Evolutionary conservation across 2,113 vertebrate species (phyloP).

Genomic region (Grammomys surdaster): DNA sequence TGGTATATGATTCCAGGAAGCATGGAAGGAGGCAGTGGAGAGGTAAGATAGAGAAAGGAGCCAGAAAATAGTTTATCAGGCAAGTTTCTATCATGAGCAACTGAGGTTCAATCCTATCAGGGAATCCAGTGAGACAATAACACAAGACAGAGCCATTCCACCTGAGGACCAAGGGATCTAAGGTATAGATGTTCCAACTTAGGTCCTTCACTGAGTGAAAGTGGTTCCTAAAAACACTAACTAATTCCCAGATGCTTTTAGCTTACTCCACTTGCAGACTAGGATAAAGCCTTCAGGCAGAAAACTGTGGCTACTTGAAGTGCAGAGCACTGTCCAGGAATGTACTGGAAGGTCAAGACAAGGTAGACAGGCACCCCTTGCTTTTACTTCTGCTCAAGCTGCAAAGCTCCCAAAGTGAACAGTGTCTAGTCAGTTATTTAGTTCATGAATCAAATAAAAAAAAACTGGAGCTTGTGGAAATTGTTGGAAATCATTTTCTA

Average conservation of each 20-base stretch:
- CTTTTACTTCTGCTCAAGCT: not conserved
- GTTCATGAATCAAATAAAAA: constrained; percentile 31
- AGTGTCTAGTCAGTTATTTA: not conserved
- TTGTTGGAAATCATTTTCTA: constrained; percentile 32
- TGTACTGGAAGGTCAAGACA: not conserved
- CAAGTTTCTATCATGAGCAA: not conserved
- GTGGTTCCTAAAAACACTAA: not conserved
- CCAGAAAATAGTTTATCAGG: not conserved
- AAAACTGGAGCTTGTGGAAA: not conserved
- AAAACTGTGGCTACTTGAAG: not conserved
- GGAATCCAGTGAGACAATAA: not conserved
- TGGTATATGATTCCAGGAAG: constrained; percentile 17
- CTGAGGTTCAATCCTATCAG: not conserved
- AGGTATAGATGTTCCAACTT: not conserved
- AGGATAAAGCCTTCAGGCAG: not conserved
- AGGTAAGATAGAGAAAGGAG: constrained; percentile 1
- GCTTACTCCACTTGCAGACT: not conserved
- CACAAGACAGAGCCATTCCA: not conserved
- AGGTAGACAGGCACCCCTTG: not conserved
- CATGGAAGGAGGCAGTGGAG: not conserved
- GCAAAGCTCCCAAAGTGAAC: not conserved
- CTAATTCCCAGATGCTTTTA: not conserved
- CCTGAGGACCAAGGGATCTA: not conserved
- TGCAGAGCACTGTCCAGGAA: not conserved
- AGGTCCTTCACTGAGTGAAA: not conserved